Conservation (phyloP, 1,140 invertebrate species). For the Trinorchestia longiramus region DNA sequence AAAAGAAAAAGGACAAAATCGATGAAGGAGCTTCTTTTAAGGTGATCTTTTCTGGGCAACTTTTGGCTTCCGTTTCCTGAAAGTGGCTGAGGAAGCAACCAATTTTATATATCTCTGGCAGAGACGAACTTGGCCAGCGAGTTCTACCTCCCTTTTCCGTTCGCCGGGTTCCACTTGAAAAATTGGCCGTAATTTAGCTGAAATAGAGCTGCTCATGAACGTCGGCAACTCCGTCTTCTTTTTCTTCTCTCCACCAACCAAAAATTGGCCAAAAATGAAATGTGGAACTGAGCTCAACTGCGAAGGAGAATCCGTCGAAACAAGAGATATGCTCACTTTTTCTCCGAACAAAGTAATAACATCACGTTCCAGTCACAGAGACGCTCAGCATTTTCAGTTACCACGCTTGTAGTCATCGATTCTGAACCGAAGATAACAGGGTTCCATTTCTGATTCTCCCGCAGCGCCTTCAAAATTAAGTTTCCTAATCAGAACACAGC, state of each 20-base stretch:
- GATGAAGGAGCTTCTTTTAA: conserved; percentile 3
- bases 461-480: not conserved
- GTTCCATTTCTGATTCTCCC: not conserved
- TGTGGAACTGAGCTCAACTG: conserved; percentile 14
- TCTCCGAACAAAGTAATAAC: not conserved
- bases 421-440: not conserved
- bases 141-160: conserved; percentile 54
- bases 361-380: conserved; percentile 27
- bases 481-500: not conserved
- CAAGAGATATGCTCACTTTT: conserved; percentile 38
- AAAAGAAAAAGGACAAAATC: conserved; percentile 38
- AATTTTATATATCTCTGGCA: conserved; percentile 47
- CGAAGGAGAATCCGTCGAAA: conserved; percentile 45
- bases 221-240: conserved; percentile 26
- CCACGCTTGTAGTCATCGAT: not conserved
- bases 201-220: conserved; percentile 50
- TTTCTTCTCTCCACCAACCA: conserved; percentile 7
- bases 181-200: conserved; percentile 54
- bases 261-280: conserved; percentile 53
- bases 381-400: not conserved
- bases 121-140: conserved; percentile 29
- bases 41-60: conserved; percentile 49
- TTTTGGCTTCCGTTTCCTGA: conserved; percentile 55
- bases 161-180: conserved; percentile 50
- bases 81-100: conserved; percentile 50